Conservation (phyloP, 2,113 vertebrate genomes). For the Neofelis nebulosa region DNA sequence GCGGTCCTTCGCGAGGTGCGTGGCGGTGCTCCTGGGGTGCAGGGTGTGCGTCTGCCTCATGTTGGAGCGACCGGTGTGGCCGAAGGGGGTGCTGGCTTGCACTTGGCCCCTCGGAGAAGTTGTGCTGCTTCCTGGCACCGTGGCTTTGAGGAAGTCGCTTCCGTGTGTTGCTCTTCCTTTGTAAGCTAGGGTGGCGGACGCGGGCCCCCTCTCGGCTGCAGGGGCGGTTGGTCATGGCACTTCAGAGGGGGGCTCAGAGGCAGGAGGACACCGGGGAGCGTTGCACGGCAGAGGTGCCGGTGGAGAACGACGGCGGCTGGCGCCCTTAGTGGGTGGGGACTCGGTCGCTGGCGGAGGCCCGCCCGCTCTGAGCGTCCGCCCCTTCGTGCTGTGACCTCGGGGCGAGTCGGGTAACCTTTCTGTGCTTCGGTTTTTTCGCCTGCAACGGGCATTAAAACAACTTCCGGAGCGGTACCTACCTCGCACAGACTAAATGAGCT, state of each 20-base stretch:
- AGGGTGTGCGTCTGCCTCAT: accelerated
- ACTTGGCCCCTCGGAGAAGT: neutral
- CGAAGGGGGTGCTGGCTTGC: neutral
- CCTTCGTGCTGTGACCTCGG: neutral
- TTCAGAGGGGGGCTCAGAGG: neutral
- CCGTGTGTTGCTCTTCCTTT: neutral
- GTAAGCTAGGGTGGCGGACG: neutral
- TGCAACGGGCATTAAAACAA: neutral
- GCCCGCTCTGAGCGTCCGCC: accelerated
- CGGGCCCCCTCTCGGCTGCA: neutral
- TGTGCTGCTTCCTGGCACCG: neutral
- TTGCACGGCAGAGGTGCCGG: neutral
- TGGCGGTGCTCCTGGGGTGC: neutral
- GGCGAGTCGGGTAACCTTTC: neutral
- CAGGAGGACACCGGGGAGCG: neutral
- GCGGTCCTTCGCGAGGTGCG: accelerated
- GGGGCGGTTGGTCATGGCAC: too few species aligned
- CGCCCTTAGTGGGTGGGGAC: neutral
- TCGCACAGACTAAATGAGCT: neutral
- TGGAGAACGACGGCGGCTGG: too few species aligned
- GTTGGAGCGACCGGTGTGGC: neutral
- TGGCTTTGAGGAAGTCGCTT: neutral
- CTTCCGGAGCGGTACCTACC: accelerated
- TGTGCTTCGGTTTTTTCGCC: neutral
- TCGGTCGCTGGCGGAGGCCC: neutral